Conservation (phyloP, 2,797 vertebrate species). For the Coccyzus lansbergi region DNA sequence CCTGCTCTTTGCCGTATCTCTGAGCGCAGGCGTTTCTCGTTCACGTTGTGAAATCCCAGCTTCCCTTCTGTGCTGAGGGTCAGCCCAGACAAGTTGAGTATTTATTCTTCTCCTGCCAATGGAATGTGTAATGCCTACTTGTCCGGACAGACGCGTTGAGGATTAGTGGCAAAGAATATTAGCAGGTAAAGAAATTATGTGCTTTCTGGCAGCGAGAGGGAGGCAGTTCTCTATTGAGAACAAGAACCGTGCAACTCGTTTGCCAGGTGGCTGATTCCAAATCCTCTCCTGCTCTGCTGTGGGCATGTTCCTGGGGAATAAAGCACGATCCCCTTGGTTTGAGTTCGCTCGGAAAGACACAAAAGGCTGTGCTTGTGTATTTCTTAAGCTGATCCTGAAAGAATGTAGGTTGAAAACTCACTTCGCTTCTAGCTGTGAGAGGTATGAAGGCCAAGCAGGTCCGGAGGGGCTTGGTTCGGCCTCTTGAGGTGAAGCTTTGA, state of each 20-base stretch:
- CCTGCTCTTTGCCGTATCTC: neutral
- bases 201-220: slow-evolving; percentile 32
- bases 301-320: neutral
- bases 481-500: neutral
- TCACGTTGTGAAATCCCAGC: neutral
- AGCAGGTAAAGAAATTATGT: slow-evolving; percentile 60
- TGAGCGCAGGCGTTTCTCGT: neutral
- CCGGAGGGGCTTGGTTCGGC: neutral
- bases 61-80: slow-evolving; percentile 25
- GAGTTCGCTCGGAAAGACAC: neutral
- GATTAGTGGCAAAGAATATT: slow-evolving; percentile 68
- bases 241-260: slow-evolving; percentile 4
- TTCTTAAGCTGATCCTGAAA: neutral
- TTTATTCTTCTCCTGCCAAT: slow-evolving; percentile 64
- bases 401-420: neutral
- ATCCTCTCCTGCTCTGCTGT: slow-evolving; percentile 5
- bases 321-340: neutral
- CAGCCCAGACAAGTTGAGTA: slow-evolving; percentile 70
- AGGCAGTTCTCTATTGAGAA: neutral
- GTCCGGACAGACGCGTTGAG: slow-evolving; percentile 62
- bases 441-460: neutral
- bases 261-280: slow-evolving; percentile 29
- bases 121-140: slow-evolving; percentile 72
- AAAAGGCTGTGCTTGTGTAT: neutral
- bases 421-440: fast-evolving